Base-by-base conservation (phyloP, 2,113 vertebrate species). In the Athene cunicularia region DNA sequence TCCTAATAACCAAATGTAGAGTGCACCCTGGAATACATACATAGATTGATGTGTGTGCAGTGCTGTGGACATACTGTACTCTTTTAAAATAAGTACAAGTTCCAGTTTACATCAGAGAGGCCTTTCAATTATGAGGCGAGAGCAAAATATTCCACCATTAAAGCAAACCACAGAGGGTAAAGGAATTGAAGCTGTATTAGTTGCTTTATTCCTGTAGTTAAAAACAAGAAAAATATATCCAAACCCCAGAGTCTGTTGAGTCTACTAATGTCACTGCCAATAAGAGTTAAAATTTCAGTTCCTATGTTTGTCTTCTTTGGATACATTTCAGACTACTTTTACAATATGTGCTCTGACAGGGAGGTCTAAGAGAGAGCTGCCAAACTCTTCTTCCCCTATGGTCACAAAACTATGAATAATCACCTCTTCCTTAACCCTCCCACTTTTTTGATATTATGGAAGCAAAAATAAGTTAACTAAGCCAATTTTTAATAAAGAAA, bases 281-380 rank as follows among this genome's bases (percentile, higher is more conserved):
- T 56, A 83, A 58, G 94, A 97, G 83, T 91, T 89, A 92, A 96
- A 97, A 95, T 52, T 92, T 86, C 83, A 72, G 80, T 91, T 93
- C 55, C 72, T 96, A 39, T 86, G 88, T 94, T 95, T 97, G 90
- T 89, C 95, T 28, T 90, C 74, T 89, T 95, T 95, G 94, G 95
- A 92, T 67, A 39, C 11, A 39, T 94, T 97, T 96, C 97, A 97
- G 72, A 80, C 47, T 92, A 63, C 72, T 94, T 92, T 90, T 95
- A 67, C 68, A 93, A 43, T 71, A 81, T 55, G 37, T 86, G 52
- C 43, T 83, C 75, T 27, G 37, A 88, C 88, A 92, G 59, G 88
- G 92, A 95, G 94, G 95, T 97, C 92, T 92, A 47, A 37, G 41
- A 83, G 32, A 73, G 22, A 90, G 14, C 52, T 80, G 92, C 92